Percentiles rank a stretch among this genome's conserved stretches.
Conservation (phyloP, 2,888 invertebrate genomes). For the Bibio marci region DNA sequence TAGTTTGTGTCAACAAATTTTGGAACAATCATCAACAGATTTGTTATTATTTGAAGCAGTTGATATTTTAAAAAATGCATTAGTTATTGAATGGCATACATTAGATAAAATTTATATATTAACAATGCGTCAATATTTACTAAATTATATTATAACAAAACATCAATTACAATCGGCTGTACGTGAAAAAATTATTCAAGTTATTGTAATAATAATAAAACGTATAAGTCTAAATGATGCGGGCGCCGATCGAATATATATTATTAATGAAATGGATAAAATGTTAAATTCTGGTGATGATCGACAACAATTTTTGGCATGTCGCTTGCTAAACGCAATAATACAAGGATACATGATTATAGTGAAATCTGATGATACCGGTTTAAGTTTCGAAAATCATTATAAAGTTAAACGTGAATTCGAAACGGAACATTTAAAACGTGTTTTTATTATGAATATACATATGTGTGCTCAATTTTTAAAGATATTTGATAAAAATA, state of each 20-base stretch:
- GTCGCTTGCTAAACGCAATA: slow-evolving; percentile 63
- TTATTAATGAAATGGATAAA: slow-evolving; percentile 57
- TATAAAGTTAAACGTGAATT: slow-evolving; percentile 69
- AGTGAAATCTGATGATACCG: slow-evolving; percentile 70
- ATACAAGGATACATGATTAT: slow-evolving; percentile 81
- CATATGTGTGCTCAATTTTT: slow-evolving; percentile 6
- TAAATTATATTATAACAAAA: slow-evolving; percentile 56
- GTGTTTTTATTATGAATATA: slow-evolving; percentile 51
- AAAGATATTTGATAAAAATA: slow-evolving; percentile 30
- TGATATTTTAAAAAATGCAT: slow-evolving; percentile 59
- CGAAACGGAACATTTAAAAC: slow-evolving; percentile 60
- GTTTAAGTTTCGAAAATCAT: slow-evolving; percentile 77
- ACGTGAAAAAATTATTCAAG: slow-evolving; percentile 29
- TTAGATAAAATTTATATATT: slow-evolving; percentile 50
- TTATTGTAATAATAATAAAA: slow-evolving; percentile 78
- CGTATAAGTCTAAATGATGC: slow-evolving; percentile 60
- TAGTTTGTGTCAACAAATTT: slow-evolving; percentile 57
- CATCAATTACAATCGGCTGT: slow-evolving; percentile 52
- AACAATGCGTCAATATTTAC: slow-evolving; percentile 56
- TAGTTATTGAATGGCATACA: slow-evolving; percentile 70
- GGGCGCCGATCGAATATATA: slow-evolving; percentile 45
- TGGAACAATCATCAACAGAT: slow-evolving; percentile 53
- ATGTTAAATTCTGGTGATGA: slow-evolving; percentile 62
- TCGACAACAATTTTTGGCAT: slow-evolving; percentile 65
- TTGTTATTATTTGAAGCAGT: slow-evolving; percentile 81